Conservation (phyloP, 2,113 vertebrate species). For the Spilogale gracilis region DNA sequence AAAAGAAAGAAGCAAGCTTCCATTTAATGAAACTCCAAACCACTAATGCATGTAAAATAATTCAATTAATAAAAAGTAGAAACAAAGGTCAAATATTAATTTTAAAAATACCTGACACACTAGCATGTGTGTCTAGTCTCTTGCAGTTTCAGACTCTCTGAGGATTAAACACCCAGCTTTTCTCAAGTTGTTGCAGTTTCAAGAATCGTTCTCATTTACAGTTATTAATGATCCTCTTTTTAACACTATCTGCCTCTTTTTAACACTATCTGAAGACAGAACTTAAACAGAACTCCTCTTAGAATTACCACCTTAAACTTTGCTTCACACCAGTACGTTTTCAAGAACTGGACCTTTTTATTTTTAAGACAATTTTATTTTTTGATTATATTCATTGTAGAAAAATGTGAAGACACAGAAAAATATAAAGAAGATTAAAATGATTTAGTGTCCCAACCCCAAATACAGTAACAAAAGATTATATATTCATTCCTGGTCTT, state of each 20-base stretch:
- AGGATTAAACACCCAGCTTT: background rate
- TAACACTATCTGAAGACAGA: background rate
- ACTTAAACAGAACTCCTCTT: background rate
- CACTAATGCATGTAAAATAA: background rate
- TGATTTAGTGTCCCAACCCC: background rate
- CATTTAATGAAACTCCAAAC: background rate
- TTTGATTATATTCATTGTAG: constrained; percentile 51
- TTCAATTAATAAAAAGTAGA: constrained; percentile 40
- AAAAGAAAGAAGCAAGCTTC: background rate
- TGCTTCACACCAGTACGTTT: background rate
- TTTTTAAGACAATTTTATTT: constrained; percentile 52
- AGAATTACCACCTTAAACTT: background rate
- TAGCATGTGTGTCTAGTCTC: background rate
- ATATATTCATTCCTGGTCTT: background rate
- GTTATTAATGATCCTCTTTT: background rate
- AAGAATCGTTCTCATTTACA: background rate
- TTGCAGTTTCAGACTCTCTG: background rate
- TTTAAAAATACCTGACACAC: constrained; percentile 28
- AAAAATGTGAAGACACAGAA: constrained; percentile 62
- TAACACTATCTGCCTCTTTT: background rate
- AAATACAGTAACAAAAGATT: constrained; percentile 35
- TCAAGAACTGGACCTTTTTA: constrained; percentile 51
- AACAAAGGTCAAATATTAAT: background rate
- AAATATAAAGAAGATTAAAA: constrained; percentile 61
- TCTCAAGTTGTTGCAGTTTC: background rate